Conservation (phyloP, 2,888 invertebrate species). For the Mythimna pallens region DNA sequence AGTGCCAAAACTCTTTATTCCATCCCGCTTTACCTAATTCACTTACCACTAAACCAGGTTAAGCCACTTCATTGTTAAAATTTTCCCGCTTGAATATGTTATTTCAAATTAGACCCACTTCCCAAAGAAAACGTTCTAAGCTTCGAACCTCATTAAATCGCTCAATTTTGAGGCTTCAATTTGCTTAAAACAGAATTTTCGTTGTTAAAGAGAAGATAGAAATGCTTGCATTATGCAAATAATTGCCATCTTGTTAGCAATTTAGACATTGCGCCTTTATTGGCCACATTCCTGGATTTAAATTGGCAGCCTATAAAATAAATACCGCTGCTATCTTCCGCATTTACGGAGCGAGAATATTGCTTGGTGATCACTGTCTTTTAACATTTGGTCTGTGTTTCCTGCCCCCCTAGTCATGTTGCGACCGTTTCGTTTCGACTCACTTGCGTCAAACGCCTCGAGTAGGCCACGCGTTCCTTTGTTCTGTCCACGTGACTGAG, state of each 20-base stretch:
- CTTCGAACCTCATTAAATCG: conserved; percentile 64
- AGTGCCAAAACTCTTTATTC: conserved; percentile 18
- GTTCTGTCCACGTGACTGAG: too few species aligned
- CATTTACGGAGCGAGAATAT: neutral
- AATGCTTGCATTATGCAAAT: conserved; percentile 72
- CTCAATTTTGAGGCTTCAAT: conserved; percentile 55
- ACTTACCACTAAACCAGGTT: conserved; percentile 29
- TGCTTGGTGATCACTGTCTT: neutral
- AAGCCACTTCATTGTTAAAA: conserved; percentile 38
- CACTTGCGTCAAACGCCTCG: too few species aligned
- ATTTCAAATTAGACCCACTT: conserved; percentile 55
- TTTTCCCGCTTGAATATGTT: conserved; percentile 47
- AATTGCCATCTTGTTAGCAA: conserved; percentile 61
- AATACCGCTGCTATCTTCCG: conserved; percentile 3
- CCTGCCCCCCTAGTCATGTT: too few species aligned
- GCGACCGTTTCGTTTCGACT: too few species aligned
- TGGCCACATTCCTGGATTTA: conserved; percentile 32
- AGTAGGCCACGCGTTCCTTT: too few species aligned
- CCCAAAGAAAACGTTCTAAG: conserved; percentile 50
- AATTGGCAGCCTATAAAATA: conserved; percentile 27
- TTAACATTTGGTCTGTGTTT: neutral
- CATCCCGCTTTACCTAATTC: conserved; percentile 27
- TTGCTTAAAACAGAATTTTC: conserved; percentile 57
- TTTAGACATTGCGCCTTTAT: conserved; percentile 41
- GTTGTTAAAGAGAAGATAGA: conserved; percentile 57